phyloP scores from a whole-genome alignment of 2,888 invertebrate species.

The Phrixothrix hirtus region DNA sequence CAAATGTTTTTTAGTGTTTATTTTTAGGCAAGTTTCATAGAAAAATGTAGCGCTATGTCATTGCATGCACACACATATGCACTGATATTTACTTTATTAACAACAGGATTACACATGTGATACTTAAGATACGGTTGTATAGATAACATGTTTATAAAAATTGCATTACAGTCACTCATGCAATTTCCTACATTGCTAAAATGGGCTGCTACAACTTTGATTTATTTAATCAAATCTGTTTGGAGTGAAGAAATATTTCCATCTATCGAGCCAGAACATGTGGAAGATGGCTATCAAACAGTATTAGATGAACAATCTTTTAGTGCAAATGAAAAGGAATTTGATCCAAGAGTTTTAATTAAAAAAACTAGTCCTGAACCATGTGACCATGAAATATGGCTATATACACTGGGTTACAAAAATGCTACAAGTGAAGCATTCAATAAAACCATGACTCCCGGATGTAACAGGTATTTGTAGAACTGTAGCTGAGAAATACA shows the following conservation, averaged over 20 bases:
- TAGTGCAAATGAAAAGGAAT: slow-evolving; percentile 59
- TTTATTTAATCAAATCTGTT: slow-evolving; percentile 64
- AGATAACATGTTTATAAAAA: slow-evolving; percentile 1
- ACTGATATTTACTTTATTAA: neutral
- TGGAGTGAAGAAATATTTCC: slow-evolving; percentile 53
- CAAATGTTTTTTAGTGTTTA: too few species aligned
- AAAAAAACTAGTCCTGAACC: slow-evolving; percentile 82
- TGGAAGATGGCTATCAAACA: slow-evolving; percentile 55
- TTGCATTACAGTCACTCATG: slow-evolving; percentile 60
- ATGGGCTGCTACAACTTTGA: slow-evolving; percentile 63
- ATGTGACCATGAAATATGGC: slow-evolving; percentile 72
- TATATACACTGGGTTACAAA: slow-evolving; percentile 50
- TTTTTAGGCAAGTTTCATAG: slow-evolving; percentile 18
- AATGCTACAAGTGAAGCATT: slow-evolving; percentile 50
- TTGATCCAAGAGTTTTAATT: slow-evolving; percentile 64
- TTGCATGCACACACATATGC: slow-evolving; percentile 2
- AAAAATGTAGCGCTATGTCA: slow-evolving; percentile 10
- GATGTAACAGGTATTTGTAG: slow-evolving; percentile 45
- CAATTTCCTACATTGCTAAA: slow-evolving; percentile 62
- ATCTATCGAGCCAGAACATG: slow-evolving; percentile 47
- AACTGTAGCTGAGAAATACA: neutral
- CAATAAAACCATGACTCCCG: slow-evolving; percentile 48
- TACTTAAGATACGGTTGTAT: slow-evolving; percentile 5
- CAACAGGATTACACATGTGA: neutral
- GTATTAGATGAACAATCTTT: slow-evolving; percentile 54